These are phyloP conservation scores for Drosophila prostipennis DNA, from an alignment of 2,888 invertebrate genomes.

Conservation along the genomic window DNA sequence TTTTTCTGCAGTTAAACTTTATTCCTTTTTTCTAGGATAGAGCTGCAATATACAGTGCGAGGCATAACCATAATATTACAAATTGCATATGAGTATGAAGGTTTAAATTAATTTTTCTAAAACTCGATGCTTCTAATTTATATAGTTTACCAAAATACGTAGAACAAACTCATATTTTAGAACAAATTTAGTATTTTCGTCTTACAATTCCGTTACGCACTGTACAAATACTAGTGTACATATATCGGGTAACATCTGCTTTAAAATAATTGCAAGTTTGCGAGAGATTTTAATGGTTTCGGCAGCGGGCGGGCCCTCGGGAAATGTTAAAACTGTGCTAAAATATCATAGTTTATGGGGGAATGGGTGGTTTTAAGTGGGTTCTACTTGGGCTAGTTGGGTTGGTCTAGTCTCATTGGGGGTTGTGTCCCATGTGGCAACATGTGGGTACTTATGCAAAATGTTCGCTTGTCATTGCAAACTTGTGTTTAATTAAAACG, in stretches of 20 bases:
- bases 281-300: slow-evolving; percentile 51
- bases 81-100: neutral
- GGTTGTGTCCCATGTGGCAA: slow-evolving; percentile 57
- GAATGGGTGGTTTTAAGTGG: slow-evolving; percentile 16
- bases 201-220: neutral
- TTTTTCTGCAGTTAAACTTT: slow-evolving; percentile 59
- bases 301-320: slow-evolving; percentile 37
- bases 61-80: neutral
- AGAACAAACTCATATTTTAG: no score
- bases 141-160: no score
- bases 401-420: slow-evolving; percentile 24
- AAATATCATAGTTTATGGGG: slow-evolving; percentile 68
- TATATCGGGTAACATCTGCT: slow-evolving; percentile 65
- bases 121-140: no score
- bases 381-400: slow-evolving; percentile 13
- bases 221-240: slow-evolving; percentile 12
- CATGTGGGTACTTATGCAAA: slow-evolving; percentile 73
- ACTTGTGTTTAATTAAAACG: slow-evolving; percentile 70
- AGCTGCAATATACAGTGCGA: slow-evolving; percentile 17
- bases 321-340: slow-evolving; percentile 53
- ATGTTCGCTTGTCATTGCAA: slow-evolving; percentile 53
- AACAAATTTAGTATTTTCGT: no score
- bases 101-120: no score
- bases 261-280: slow-evolving; percentile 64
- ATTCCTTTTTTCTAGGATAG: slow-evolving; percentile 46